A percentile compares a stretch with the other conserved stretches of the same genome.
phyloP scores from a whole-genome alignment of 2,888 invertebrate genomes.

The Tinea pellionella region DNA sequence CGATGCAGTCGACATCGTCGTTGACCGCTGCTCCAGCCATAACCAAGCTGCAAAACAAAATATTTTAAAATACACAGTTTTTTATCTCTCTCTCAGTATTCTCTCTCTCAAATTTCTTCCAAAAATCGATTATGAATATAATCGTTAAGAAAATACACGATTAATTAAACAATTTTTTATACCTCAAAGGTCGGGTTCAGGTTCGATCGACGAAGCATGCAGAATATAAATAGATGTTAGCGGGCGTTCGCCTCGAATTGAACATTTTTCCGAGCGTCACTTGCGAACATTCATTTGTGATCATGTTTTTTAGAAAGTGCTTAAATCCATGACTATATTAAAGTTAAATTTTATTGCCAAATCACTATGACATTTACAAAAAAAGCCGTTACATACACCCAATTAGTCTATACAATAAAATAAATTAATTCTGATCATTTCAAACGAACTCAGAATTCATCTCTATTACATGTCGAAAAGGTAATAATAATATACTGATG shows the following conservation, averaged over 20 bases:
- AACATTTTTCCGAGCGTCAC: not conserved
- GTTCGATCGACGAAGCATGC: not conserved
- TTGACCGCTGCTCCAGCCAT: conserved; percentile 50
- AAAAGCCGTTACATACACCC: not conserved
- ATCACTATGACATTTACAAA: not conserved
- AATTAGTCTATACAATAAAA: not conserved
- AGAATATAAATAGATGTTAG: not conserved
- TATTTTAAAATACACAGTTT: too few relatives aligned
- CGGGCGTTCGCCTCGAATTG: not conserved
- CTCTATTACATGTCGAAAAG: not conserved
- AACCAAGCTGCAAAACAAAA: conserved; percentile 38
- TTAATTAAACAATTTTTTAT: not conserved
- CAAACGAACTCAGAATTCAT: not conserved
- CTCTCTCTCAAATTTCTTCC: too few relatives aligned
- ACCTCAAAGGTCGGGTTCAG: not conserved
- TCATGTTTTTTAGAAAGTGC: not conserved
- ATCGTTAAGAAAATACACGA: not conserved
- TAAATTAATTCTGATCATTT: not conserved
- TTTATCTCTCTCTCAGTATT: too few relatives aligned
- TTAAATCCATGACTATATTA: not conserved
- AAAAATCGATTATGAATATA: not conserved
- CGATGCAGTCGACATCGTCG: conserved; percentile 49
- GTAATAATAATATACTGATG: not conserved
- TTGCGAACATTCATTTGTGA: not conserved
- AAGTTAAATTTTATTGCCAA: not conserved